A percentile compares a stretch with the other conserved stretches of the same genome.
Conservation (phyloP, 2,888 invertebrate genomes). For the Chironomus tentans region DNA sequence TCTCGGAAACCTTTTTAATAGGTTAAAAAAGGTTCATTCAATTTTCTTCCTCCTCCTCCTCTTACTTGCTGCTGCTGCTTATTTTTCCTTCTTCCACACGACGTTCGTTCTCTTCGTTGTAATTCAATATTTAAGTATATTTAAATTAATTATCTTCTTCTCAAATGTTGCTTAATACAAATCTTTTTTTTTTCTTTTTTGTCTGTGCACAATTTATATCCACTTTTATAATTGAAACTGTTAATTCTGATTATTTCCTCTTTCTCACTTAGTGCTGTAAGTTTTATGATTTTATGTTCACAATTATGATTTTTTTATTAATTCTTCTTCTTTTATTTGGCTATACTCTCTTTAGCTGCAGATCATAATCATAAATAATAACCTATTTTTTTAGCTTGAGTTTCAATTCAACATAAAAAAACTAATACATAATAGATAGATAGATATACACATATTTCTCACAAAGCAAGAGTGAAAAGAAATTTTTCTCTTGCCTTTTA, state of each 20-base stretch:
- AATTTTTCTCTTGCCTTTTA: not conserved
- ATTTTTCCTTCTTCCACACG: not conserved
- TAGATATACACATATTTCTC: constrained; percentile 12
- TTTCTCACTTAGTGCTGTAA: not conserved
- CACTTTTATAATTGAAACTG: not conserved
- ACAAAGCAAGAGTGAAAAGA: constrained; percentile 7
- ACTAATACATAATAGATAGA: constrained; percentile 16
- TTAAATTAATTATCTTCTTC: constrained; percentile 23
- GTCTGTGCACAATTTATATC: not conserved
- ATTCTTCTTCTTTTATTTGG: not conserved
- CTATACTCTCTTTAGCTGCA: not conserved
- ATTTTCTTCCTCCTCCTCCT: not conserved
- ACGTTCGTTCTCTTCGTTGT: not conserved
- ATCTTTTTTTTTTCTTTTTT: not conserved
- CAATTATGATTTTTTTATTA: not conserved
- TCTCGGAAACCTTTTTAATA: constrained; percentile 1
- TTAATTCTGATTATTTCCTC: constrained; percentile 4
- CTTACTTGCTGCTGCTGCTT: no score
- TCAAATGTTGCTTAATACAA: constrained; percentile 5
- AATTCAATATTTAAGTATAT: constrained; percentile 19
- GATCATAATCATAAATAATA: constrained; percentile 11
- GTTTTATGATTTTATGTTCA: constrained; percentile 10
- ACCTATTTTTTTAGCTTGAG: constrained; percentile 20
- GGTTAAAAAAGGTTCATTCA: constrained; percentile 19
- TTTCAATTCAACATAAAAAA: constrained; percentile 11